A percentile compares a stretch with the other conserved stretches of the same genome.
These are phyloP conservation scores for Pelobates cultripes DNA, from an alignment of 2,797 vertebrate genomes.

Conservation along the genomic window DNA sequence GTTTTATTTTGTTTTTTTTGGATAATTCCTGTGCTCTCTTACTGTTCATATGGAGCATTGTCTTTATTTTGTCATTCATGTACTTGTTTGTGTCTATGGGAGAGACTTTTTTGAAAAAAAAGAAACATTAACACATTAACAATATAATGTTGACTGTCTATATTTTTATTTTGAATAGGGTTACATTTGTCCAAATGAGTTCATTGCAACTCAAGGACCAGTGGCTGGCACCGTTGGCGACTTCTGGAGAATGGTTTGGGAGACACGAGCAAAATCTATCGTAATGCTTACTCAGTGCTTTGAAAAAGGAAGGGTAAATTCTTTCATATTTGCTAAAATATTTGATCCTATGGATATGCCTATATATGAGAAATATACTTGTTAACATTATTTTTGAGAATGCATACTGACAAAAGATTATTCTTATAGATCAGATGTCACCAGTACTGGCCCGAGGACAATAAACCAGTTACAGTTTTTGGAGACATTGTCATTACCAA, in stretches of 20 bases:
- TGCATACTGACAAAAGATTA: constrained; percentile 39
- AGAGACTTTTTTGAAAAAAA: no score
- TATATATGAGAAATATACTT: background rate
- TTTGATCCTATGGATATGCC: background rate
- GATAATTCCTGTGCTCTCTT: no score
- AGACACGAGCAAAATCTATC: constrained; percentile 91
- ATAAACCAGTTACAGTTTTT: constrained; percentile 96
- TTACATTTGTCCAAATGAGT: constrained; percentile 97
- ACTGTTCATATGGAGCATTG: no score
- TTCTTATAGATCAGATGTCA: constrained; percentile 91
- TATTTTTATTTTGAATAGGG: constrained; percentile 73
- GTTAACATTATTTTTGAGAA: background rate
- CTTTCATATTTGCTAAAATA: constrained; percentile 30
- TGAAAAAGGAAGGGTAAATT: constrained; percentile 94
- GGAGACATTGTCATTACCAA: constrained; percentile 97
- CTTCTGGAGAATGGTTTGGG: constrained; percentile 99
- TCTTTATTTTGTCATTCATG: no score
- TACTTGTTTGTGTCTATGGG: no score
- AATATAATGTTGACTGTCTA: no score
- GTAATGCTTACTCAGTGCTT: constrained; percentile 97
- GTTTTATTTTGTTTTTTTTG: no score
- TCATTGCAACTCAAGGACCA: constrained; percentile 96
- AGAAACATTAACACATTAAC: no score
- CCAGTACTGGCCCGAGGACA: constrained; percentile 98
- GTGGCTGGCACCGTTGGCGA: constrained; percentile 95